Conservation (phyloP, 2,888 invertebrate genomes). For the Polydesmus complanatus region DNA sequence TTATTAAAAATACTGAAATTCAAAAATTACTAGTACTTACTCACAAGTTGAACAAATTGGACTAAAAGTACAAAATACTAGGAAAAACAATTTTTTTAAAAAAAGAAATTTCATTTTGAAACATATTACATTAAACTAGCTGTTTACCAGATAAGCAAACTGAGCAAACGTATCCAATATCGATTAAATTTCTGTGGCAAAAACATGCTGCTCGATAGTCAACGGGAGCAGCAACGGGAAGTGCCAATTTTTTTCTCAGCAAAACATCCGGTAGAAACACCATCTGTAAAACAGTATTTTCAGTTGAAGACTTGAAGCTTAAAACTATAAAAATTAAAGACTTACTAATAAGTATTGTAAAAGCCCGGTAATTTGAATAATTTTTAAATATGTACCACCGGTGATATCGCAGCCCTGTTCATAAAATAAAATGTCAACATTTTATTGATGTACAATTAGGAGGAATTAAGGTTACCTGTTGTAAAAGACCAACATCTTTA, state of each 20-base stretch:
- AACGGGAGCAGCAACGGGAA: slow-evolving; percentile 79
- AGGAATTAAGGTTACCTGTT: slow-evolving; percentile 44
- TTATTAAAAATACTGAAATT: not conserved
- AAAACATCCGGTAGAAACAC: slow-evolving; percentile 69
- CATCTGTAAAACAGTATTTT: slow-evolving; percentile 42
- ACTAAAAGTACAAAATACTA: slow-evolving; percentile 93
- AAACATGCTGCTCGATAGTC: slow-evolving; percentile 97
- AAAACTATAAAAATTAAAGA: slow-evolving; percentile 15
- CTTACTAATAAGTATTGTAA: slow-evolving; percentile 70
- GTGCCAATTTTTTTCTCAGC: slow-evolving; percentile 55
- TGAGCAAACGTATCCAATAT: slow-evolving; percentile 94
- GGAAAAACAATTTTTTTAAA: slow-evolving; percentile 31
- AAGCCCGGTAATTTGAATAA: slow-evolving; percentile 72
- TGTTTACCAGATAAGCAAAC: slow-evolving; percentile 84
- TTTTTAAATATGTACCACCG: slow-evolving; percentile 75
- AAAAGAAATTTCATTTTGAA: too few species aligned
- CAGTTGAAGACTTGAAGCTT: slow-evolving; percentile 1
- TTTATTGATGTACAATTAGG: too few species aligned
- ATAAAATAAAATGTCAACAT: not conserved
- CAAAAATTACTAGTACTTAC: slow-evolving; percentile 26
- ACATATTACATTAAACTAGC: not conserved
- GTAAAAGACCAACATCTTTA: slow-evolving; percentile 74
- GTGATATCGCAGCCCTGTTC: slow-evolving; percentile 80
- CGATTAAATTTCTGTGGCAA: slow-evolving; percentile 87
- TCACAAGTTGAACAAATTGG: slow-evolving; percentile 96